phyloP scores from a whole-genome alignment of 2,113 vertebrate genomes.

The Grallaria varia region DNA sequence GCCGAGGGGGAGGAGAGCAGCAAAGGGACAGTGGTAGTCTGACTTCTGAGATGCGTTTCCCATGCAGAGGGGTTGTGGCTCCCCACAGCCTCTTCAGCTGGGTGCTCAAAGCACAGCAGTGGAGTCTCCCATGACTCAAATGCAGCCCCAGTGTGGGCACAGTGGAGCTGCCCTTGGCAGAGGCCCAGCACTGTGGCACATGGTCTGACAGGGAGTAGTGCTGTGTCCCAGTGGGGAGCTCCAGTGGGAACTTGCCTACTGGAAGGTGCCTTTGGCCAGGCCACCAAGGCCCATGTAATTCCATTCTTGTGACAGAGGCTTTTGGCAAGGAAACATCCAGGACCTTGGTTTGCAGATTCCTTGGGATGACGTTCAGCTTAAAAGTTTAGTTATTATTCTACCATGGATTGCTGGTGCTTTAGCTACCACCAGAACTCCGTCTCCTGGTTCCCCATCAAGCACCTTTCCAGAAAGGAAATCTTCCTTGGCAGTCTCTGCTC shows the following conservation, averaged over 20 bases:
- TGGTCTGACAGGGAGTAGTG: not conserved
- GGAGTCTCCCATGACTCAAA: rapidly evolving
- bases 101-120: not conserved
- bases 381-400: not conserved
- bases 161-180: not conserved
- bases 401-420: not conserved
- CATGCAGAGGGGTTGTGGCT: not conserved
- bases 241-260: not conserved
- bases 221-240: rapidly evolving
- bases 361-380: not conserved
- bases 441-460: not conserved
- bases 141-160: rapidly evolving
- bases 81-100: not conserved
- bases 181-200: not conserved
- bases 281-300: not conserved
- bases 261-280: not conserved
- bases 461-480: not conserved
- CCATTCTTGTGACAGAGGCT: not conserved
- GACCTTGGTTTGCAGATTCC: not conserved
- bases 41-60: not conserved
- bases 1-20: not conserved
- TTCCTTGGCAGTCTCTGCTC: not conserved
- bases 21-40: rapidly evolving
- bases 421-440: not conserved
- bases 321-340: not conserved